Evolutionary conservation across 35 echinoderm and acorn worm genomes (phyloP).

Genomic region (Diadema setosum): DNA sequence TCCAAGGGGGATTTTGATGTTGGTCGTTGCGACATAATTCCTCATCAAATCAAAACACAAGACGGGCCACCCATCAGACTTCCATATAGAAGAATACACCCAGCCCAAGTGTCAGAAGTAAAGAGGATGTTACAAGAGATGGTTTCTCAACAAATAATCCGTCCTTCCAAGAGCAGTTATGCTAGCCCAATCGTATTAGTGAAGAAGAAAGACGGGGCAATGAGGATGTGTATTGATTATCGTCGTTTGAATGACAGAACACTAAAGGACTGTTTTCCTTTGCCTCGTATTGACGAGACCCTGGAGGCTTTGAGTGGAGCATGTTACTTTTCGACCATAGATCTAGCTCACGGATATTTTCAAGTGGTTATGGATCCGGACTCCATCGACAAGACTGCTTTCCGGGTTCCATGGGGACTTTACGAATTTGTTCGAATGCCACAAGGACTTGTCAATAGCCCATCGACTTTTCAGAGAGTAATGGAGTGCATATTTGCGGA

Average conservation of each 20-base stretch:
- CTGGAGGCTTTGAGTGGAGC: neutral
- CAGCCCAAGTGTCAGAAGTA: neutral
- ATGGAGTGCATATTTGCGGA: conserved; percentile 49
- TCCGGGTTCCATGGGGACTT: neutral
- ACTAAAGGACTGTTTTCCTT: neutral
- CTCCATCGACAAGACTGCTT: conserved; percentile 36
- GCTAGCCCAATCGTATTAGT: neutral
- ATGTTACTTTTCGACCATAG: neutral
- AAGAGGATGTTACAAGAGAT: neutral
- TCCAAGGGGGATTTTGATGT: neutral
- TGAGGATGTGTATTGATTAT: neutral
- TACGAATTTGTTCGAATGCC: conserved; percentile 17
- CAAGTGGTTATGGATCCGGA: conserved; percentile 4
- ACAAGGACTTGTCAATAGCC: neutral
- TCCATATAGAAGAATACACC: neutral
- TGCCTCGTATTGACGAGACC: conserved; percentile 2
- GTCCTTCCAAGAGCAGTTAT: neutral
- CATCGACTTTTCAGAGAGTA: conserved; percentile 11
- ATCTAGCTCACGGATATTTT: conserved; percentile 27
- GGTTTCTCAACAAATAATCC: neutral
- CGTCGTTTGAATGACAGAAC: neutral
- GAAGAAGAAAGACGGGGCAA: neutral
- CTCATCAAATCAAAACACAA: neutral
- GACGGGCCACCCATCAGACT: neutral
- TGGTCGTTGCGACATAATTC: neutral